A percentile compares a stretch with the other conserved stretches of the same genome.
Conservation (phyloP, 2,113 vertebrate genomes). For the Centropus bengalensis region DNA sequence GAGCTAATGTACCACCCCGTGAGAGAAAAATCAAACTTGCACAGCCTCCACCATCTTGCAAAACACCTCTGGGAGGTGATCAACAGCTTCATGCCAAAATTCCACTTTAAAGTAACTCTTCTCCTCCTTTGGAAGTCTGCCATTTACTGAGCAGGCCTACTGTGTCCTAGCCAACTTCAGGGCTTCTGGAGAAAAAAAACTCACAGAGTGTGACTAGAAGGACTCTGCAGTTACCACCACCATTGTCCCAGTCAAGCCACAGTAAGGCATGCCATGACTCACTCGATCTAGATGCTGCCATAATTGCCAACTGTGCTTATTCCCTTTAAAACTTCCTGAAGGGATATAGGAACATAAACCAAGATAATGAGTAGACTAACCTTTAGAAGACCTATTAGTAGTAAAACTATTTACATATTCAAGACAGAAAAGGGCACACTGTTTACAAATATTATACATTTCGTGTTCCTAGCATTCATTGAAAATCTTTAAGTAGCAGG, state of each 20-base stretch:
- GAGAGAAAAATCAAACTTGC: not conserved
- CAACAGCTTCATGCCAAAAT: not conserved
- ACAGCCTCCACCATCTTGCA: not conserved
- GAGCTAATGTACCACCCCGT: not conserved
- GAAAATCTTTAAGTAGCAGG: slow-evolving; percentile 29
- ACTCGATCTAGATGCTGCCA: not conserved
- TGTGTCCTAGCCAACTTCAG: not conserved
- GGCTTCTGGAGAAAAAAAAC: not conserved
- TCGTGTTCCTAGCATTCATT: not conserved
- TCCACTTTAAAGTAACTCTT: not conserved
- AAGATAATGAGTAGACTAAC: not conserved
- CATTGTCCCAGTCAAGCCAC: not conserved
- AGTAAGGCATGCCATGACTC: not conserved
- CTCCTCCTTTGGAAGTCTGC: not conserved
- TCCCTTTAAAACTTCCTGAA: not conserved
- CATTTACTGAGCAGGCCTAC: not conserved
- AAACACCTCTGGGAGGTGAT: not conserved
- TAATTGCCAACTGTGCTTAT: not conserved
- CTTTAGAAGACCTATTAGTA: not conserved
- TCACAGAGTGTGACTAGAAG: not conserved
- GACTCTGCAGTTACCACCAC: not conserved
- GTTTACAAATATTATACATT: slow-evolving; percentile 12
- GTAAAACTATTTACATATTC: not conserved
- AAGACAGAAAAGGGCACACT: not conserved
- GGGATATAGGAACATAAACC: not conserved